Base-by-base conservation (phyloP, 2,113 vertebrate genomes). In the Crotalus viridis region DNA sequence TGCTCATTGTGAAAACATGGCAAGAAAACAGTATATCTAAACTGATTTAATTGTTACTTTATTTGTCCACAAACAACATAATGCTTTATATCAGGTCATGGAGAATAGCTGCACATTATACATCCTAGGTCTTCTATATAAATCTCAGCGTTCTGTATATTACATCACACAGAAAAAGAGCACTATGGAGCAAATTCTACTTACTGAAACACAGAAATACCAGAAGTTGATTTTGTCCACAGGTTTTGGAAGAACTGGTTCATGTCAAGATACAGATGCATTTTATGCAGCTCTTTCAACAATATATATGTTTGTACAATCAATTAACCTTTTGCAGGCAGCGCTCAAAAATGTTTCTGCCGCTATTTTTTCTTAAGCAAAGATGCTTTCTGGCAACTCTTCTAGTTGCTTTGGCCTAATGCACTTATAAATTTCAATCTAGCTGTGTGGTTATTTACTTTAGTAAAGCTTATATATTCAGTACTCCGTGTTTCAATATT, bases 351-450 rank as follows among this genome's bases (percentile, higher is more conserved):
- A 88, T 57, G 9, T 85, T 93, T 89, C 4, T 91, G 57, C 55
- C 90, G 69, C 56, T 10, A 87, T 48, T 54, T 85, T 87, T 24
- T 89, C 39, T 90, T 26, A 39, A 87, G 0, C 0, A 87, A 89
- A 85, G 48, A 21, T 46, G 51, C 3, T 93, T 95, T 81, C 21
- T 92, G 93, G 91, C 88, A 94, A 55, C 57, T 26, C 57, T 92
- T 87, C 74, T 94, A 90, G 89, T 94, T 94, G 91, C 87, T 89
- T 92, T 94, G 91, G 91, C 57, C 59, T 94, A 86, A 90, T 33
- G 21, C 26, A 87, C 51, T 28, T 92, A 90, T 94, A 92, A 87
- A 94, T 90, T 87, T 90, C 81, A 92, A 9, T 57, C 51, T 56
- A 69, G 91, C 57, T 69, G 88, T 90, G 48, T 87, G 86, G 88